phyloP scores from a whole-genome alignment of 2,888 invertebrate species.

The Sthenelais limicola region DNA sequence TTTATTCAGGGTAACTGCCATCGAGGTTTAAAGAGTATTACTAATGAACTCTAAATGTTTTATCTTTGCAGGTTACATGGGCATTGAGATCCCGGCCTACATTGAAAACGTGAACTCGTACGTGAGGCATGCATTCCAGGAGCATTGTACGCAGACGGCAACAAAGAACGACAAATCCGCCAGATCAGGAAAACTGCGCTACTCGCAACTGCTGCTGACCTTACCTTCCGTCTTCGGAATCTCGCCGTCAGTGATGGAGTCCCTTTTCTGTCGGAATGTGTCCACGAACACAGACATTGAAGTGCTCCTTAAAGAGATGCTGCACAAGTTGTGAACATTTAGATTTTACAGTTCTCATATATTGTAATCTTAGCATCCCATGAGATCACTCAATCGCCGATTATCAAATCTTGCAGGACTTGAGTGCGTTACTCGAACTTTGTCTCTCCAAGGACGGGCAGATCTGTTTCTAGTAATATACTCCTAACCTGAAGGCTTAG shows the following conservation, averaged over 20 bases:
- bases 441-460: too few species aligned
- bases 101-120: conserved; percentile 57
- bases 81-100: conserved; percentile 1
- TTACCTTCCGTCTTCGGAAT: conserved; percentile 67
- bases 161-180: too few species aligned
- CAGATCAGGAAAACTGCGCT: conserved; percentile 66
- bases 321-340: conserved; percentile 32
- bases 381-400: too few species aligned
- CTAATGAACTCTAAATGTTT: background rate
- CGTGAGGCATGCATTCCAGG: conserved; percentile 65
- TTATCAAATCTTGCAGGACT: too few species aligned
- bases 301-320: conserved; percentile 62
- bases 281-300: conserved; percentile 63
- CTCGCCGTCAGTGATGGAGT: conserved; percentile 66
- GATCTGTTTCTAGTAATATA: too few species aligned
- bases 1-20: too few species aligned
- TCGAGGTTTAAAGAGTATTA: too few species aligned
- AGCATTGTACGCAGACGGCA: conserved; percentile 57
- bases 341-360: too few species aligned
- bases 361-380: too few species aligned
- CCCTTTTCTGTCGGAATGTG: conserved; percentile 66
- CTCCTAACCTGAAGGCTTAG: too few species aligned
- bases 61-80: conserved; percentile 13
- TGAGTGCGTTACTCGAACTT: too few species aligned
- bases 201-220: conserved; percentile 66